Conservation (phyloP, 1,140 invertebrate genomes). For the Pseudomyrmex pallidus region DNA sequence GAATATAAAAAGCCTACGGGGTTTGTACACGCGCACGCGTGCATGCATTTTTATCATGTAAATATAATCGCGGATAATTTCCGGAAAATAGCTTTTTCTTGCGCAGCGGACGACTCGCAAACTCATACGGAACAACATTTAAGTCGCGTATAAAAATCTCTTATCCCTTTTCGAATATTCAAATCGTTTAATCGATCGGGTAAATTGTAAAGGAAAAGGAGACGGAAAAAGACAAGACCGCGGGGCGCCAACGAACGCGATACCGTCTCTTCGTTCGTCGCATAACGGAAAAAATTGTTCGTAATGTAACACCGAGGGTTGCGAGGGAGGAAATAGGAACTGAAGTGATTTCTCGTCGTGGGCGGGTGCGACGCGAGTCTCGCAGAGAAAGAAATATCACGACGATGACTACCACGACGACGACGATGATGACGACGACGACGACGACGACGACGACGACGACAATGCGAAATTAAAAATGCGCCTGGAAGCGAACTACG, state of each 20-base stretch:
- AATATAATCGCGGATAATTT: not conserved
- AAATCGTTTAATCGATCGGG: not conserved
- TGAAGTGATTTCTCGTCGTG: slow-evolving; percentile 50
- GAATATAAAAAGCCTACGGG: no score
- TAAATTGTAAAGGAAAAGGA: not conserved
- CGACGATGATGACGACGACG: slow-evolving; percentile 35
- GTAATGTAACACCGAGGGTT: not conserved
- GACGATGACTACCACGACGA: slow-evolving; percentile 44
- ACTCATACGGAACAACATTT: not conserved
- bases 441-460: slow-evolving; percentile 23
- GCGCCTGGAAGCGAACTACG: slow-evolving; percentile 57
- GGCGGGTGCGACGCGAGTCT: slow-evolving; percentile 46
- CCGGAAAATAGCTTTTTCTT: not conserved
- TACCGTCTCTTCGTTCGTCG: slow-evolving; percentile 7
- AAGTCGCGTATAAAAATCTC: not conserved
- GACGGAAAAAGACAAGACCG: not conserved
- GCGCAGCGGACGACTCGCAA: not conserved
- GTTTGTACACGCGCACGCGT: no score
- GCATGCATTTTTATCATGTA: not conserved
- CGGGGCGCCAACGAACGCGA: no score
- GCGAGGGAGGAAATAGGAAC: not conserved
- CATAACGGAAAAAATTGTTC: slow-evolving; percentile 12
- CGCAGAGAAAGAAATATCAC: slow-evolving; percentile 46
- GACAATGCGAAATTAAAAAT: slow-evolving; percentile 72
- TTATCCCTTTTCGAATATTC: slow-evolving; percentile 15